Percentiles rank a stretch among this genome's conserved stretches.
phyloP scores from a whole-genome alignment of 2,113 vertebrate species.

The Crotalus viridis region DNA sequence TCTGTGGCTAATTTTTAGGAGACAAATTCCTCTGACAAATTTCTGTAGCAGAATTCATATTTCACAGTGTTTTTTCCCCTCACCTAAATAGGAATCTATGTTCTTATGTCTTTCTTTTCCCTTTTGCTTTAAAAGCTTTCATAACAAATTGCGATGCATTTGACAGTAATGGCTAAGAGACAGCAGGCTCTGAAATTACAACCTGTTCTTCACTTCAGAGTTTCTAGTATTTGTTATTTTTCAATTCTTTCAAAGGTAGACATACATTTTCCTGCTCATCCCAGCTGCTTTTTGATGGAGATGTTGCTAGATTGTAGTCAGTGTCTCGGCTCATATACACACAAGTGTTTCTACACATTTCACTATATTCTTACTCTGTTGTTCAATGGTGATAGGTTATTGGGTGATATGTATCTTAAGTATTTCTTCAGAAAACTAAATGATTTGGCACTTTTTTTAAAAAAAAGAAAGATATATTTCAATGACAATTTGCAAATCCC shows the following conservation, averaged over 20 bases:
- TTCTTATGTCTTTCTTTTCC: neutral
- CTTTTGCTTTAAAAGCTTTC: conserved; percentile 16
- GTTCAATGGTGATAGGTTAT: neutral
- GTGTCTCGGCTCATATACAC: neutral
- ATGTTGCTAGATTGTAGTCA: neutral
- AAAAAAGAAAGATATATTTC: neutral
- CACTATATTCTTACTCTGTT: neutral
- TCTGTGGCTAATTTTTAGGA: neutral
- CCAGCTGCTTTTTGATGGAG: neutral
- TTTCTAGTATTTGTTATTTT: neutral
- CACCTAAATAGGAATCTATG: neutral
- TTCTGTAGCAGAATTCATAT: neutral
- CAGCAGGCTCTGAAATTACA: conserved; percentile 14
- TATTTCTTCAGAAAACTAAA: neutral
- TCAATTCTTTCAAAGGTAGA: conserved; percentile 23
- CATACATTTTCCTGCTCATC: neutral
- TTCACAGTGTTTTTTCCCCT: neutral
- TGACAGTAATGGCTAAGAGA: conserved; percentile 9
- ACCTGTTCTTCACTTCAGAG: neutral
- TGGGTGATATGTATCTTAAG: neutral
- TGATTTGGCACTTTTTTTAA: neutral
- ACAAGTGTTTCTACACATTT: neutral
- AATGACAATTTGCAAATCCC: neutral
- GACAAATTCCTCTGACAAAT: neutral
- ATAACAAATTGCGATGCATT: neutral